Evolutionary conservation across 2,797 vertebrate genomes (phyloP).

Genomic region (Acanthurus tractus): DNA sequence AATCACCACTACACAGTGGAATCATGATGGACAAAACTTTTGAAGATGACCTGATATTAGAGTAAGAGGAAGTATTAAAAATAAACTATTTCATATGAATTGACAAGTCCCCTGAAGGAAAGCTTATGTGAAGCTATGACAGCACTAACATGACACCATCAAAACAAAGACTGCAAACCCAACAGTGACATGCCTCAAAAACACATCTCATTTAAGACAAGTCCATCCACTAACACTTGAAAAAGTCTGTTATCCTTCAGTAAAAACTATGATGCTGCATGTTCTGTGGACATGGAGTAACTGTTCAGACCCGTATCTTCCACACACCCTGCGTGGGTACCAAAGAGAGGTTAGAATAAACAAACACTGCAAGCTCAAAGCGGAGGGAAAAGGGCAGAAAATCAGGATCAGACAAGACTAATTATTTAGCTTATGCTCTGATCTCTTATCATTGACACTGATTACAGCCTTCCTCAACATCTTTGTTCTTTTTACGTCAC

Average conservation of each 20-base stretch:
- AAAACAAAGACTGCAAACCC: not conserved
- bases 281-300: not conserved
- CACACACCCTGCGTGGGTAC: not conserved
- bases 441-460: slow-evolving; percentile 62
- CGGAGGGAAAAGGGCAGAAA: slow-evolving; percentile 50
- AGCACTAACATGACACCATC: not conserved
- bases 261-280: not conserved
- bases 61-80: slow-evolving; percentile 26
- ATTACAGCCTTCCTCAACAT: slow-evolving; percentile 24
- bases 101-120: not conserved
- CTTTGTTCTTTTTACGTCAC: slow-evolving; percentile 39
- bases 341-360: slow-evolving; percentile 51
- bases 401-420: slow-evolving; percentile 61
- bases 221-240: not conserved
- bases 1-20: slow-evolving; percentile 33
- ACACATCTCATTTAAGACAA: not conserved
- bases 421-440: slow-evolving; percentile 60
- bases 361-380: slow-evolving; percentile 70
- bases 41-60: slow-evolving; percentile 45
- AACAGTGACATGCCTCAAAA: not conserved
- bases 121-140: not conserved
- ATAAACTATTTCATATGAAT: slow-evolving; percentile 28
- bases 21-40: slow-evolving; percentile 42
- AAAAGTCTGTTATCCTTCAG: not conserved
- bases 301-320: not conserved